Evolutionary conservation across 2,888 invertebrate species (phyloP).

Genomic region (Loripinus fragilis): DNA sequence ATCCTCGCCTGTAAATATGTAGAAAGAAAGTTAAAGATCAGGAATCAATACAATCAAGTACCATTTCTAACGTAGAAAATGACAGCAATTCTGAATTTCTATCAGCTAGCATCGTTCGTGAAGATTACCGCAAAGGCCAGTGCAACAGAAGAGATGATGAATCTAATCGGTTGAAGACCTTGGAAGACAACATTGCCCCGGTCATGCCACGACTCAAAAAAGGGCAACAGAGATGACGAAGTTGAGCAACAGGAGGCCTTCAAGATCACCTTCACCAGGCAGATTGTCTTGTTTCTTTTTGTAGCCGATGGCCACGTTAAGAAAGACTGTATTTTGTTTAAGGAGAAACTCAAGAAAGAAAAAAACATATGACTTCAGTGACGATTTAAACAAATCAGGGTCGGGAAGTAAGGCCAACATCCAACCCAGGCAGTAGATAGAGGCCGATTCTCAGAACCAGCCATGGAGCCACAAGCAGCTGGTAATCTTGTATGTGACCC

Average conservation of each 20-base stretch:
- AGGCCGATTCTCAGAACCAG: neutral
- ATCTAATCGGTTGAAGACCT: neutral
- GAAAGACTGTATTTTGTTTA: too few species aligned
- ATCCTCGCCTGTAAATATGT: too few species aligned
- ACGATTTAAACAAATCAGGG: conserved; percentile 14
- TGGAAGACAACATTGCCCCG: neutral
- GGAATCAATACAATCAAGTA: too few species aligned
- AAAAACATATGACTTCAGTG: conserved; percentile 9
- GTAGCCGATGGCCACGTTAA: too few species aligned
- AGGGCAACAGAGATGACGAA: neutral
- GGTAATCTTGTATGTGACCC: neutral
- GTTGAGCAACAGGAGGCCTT: neutral
- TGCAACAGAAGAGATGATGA: neutral
- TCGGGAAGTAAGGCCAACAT: neutral
- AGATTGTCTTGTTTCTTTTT: neutral
- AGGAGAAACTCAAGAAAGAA: neutral
- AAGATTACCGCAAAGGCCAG: neutral
- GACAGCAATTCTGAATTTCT: too few species aligned
- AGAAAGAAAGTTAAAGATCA: too few species aligned
- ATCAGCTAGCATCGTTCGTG: too few species aligned
- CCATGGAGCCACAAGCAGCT: neutral
- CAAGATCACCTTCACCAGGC: too few species aligned
- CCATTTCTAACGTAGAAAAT: too few species aligned
- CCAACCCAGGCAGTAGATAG: neutral
- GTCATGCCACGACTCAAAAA: neutral